Percentiles rank a stretch among this genome's conserved stretches.
Conservation (phyloP, 2,888 invertebrate species). For the Biston betularia region DNA sequence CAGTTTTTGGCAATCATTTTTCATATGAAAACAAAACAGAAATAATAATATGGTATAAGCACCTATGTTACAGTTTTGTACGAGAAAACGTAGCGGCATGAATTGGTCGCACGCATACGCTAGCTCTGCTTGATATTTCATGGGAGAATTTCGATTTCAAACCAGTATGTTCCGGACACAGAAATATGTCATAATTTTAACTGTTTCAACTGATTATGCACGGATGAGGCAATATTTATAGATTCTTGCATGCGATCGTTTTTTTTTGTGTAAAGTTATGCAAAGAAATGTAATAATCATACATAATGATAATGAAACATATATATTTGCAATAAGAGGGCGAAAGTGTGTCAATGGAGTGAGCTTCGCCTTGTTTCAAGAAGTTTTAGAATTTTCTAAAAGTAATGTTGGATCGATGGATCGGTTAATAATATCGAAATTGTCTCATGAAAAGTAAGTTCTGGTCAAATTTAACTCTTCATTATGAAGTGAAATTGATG, state of each 20-base stretch:
- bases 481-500: slow-evolving; percentile 38
- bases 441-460: slow-evolving; percentile 2
- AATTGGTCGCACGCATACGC: not conserved
- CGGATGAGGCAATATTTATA: slow-evolving; percentile 6
- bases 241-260: not conserved
- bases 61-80: not conserved
- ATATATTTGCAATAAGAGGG: not conserved
- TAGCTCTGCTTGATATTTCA: not conserved
- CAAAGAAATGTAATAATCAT: not conserved
- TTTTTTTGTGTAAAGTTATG: not conserved
- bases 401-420: not conserved
- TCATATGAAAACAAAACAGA: too few species aligned
- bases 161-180: not conserved
- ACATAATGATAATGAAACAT: not conserved
- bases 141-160: slow-evolving; percentile 2
- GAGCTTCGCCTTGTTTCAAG: not conserved
- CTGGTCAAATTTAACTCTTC: slow-evolving; percentile 10
- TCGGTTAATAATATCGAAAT: not conserved
- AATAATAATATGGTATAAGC: not conserved
- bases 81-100: not conserved
- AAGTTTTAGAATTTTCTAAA: not conserved
- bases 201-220: slow-evolving; percentile 1
- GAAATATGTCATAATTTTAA: not conserved
- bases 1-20: too few species aligned
- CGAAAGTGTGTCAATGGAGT: not conserved